Evolutionary conservation across 2,797 vertebrate species (phyloP).

Genomic region (Lates japonicus): DNA sequence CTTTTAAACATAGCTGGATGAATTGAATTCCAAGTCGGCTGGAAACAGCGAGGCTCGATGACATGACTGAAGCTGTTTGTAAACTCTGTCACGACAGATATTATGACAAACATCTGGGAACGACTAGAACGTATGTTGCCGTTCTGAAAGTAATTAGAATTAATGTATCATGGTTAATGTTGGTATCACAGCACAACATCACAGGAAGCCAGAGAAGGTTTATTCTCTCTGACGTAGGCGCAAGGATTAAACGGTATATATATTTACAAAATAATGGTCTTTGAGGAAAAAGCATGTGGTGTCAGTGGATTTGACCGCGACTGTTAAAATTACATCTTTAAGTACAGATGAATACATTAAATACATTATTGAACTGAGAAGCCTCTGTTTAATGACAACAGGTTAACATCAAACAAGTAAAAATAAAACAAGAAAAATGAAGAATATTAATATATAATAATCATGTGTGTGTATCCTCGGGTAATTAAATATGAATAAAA

Average conservation of each 20-base stretch:
- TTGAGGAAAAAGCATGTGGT: too few relatives aligned
- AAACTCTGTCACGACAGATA: not conserved
- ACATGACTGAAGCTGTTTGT: not conserved
- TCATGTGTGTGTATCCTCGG: too few relatives aligned
- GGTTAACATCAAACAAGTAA: not conserved
- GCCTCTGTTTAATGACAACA: not conserved
- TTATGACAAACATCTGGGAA: constrained; percentile 21
- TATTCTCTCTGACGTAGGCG: constrained; percentile 13
- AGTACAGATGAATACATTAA: not conserved
- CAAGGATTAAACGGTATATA: not conserved
- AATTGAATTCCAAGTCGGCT: constrained; percentile 13
- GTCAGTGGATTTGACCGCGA: not conserved
- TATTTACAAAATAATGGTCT: not conserved
- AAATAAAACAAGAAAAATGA: too few relatives aligned
- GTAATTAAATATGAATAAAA: too few relatives aligned
- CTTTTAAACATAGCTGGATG: not conserved
- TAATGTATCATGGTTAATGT: not conserved
- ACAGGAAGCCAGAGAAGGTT: not conserved
- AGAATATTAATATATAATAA: too few relatives aligned
- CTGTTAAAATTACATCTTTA: not conserved
- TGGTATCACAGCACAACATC: constrained; percentile 4
- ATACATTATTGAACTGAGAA: too few relatives aligned
- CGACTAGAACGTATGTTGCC: not conserved
- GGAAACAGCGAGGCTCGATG: constrained; percentile 9
- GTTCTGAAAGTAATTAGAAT: not conserved